Conservation (phyloP, 2,888 invertebrate genomes). For the Mechanitis mazaeus region DNA sequence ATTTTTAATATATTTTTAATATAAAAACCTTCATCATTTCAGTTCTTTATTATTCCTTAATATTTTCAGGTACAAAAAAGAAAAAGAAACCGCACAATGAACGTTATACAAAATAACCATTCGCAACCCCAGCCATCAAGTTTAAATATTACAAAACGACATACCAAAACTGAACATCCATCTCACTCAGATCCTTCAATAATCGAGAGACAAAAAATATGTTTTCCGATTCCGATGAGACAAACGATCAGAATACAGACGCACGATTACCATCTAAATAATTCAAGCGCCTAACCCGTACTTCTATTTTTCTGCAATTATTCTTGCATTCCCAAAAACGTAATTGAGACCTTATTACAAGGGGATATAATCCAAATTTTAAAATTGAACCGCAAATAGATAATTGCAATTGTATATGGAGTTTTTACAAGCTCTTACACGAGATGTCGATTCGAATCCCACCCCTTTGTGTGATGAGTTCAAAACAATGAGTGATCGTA, state of each 20-base stretch:
- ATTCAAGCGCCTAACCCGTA: slow-evolving; percentile 67
- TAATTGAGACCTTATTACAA: slow-evolving; percentile 24
- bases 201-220: slow-evolving; percentile 38
- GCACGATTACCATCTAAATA: slow-evolving; percentile 74
- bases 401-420: slow-evolving; percentile 44
- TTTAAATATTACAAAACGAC: slow-evolving; percentile 30
- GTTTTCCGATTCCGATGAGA: slow-evolving; percentile 62
- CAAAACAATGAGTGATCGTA: slow-evolving; percentile 67
- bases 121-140: slow-evolving; percentile 24
- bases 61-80: slow-evolving; percentile 14
- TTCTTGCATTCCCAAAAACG: slow-evolving; percentile 22
- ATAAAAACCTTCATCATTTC: background rate
- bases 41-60: slow-evolving; percentile 9
- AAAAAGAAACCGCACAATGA: slow-evolving; percentile 30
- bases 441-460: slow-evolving; percentile 71
- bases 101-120: slow-evolving; percentile 49
- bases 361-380: slow-evolving; percentile 33
- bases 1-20: background rate
- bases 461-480: slow-evolving; percentile 52
- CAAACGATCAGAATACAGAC: slow-evolving; percentile 70
- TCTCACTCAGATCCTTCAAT: slow-evolving; percentile 38
- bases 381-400: background rate
- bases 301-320: slow-evolving; percentile 47
- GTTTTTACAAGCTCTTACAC: slow-evolving; percentile 72
- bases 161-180: slow-evolving; percentile 24